These are phyloP conservation scores for Arremon brunneinucha DNA, from an alignment of 2,797 vertebrate genomes.

Conservation along the genomic window DNA sequence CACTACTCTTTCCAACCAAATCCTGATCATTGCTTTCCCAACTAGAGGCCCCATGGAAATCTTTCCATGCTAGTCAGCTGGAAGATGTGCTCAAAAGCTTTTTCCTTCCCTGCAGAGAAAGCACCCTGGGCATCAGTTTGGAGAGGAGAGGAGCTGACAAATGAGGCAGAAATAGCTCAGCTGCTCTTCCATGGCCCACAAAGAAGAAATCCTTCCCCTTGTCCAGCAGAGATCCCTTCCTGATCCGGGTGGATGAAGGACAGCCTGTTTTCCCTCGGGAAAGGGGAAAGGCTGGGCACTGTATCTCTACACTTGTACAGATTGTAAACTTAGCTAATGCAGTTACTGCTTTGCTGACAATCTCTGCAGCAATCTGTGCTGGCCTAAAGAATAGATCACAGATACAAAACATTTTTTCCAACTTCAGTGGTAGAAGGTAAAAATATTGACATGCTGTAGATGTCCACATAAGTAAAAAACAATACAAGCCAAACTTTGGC, in stretches of 20 bases:
- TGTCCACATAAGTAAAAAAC: rapidly evolving
- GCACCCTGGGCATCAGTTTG: not conserved
- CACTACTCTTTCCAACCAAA: not conserved
- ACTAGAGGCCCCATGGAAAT: not conserved
- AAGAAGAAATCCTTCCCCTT: not conserved
- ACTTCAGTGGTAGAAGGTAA: not conserved
- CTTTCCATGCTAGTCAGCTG: not conserved
- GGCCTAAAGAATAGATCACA: not conserved
- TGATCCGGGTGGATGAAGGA: not conserved
- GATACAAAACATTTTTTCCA: not conserved
- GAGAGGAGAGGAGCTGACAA: not conserved
- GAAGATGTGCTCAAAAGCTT: not conserved
- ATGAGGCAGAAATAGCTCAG: not conserved
- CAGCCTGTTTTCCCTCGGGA: rapidly evolving
- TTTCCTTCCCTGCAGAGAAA: not conserved
- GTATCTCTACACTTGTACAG: not conserved
- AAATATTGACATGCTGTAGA: not conserved
- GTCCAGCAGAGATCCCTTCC: not conserved
- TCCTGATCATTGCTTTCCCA: not conserved
- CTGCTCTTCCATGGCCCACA: not conserved
- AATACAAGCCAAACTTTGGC: not conserved
- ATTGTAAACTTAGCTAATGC: not conserved
- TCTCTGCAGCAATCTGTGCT: not conserved
- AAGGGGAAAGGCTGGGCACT: not conserved
- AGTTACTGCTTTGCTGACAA: not conserved